Evolutionary conservation across 2,797 vertebrate genomes (phyloP), one percentile per base, ranked within the genome.

Genomic region (Trachurus trachurus): DNA sequence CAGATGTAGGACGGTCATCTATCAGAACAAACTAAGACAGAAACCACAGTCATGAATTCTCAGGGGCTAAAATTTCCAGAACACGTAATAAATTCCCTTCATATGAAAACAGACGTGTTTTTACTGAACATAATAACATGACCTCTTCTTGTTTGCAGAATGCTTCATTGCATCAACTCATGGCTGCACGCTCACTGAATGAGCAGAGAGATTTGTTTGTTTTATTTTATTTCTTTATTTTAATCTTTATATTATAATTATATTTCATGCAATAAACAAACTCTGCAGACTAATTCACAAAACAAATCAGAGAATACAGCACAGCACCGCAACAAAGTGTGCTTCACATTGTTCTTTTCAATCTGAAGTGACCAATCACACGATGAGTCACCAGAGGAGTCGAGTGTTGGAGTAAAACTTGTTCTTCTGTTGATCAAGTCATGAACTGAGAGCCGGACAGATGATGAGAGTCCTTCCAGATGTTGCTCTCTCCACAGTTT

Each of bases 381-480:
- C 2, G 26, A 63, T 53, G 29, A 52, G n/a, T 37, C n/a, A n/a
- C n/a, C n/a, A 50, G n/a, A n/a, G n/a, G n/a, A n/a, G n/a, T n/a
- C n/a, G n/a, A n/a, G n/a, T n/a, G n/a, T n/a, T n/a, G n/a, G n/a
- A n/a, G n/a, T n/a, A n/a, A n/a, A n/a, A n/a, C n/a, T n/a, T n/a
- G 26, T 29, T 6, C 16, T 15, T 4, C 40, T 49, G 56, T 11
- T 69, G 5, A 13, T 92, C 83, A 96, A 26, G 95, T 85, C 61
- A 97, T 94, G 76, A 96, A 75, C n/a, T 93, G 87, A 13, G 95
- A 95, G 44, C 95, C 95, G 0, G 90, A 89, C 54, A 93, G 65
- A 31, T 94, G 93, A 71, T 88, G 89, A 5, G 91, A 94, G 44
- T 94, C 87, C 13, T 89, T 94, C 95, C 94, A 97, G 84, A 96